Evolutionary conservation across 2,113 vertebrate genomes (phyloP), one percentile per base, ranked within the genome.

Genomic region (Oryzias woworae): DNA sequence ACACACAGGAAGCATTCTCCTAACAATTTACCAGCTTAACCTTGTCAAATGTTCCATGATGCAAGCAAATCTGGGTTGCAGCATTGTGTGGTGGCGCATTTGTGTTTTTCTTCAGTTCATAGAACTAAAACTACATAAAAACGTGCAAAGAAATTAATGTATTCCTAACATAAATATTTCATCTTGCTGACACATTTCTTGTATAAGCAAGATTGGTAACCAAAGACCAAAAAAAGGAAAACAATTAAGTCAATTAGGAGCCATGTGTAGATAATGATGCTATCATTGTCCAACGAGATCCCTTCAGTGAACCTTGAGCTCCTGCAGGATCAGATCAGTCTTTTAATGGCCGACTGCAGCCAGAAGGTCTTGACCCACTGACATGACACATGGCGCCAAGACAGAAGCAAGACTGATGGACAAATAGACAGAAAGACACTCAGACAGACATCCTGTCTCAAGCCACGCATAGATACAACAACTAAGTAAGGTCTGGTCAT

Each of bases 41-140:
- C 87, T 80, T 85, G 76, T 91, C 94, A 94, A 87, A 92, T 89
- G 93, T 93, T 91, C 90, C 88, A 82, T 91, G 88, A 91, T 85
- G 90, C 87, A 91, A 90, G 88, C 88, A 60, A 64, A 70, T 51
- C 50, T 51, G 53, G 41, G 58, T 31, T 44, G 24, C 42, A 62
- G 56, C 7, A 2, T 69, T 18, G 31, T 7, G 45, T 62, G 8
- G 58, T 57, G 22, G 8, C 51, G 52, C 57, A 36, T 57, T 12
- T n/a, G 53, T 4, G 42, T 22, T 22, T 69, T 52, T 43, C 4
- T n/a, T 56, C 3, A 22, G 2, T 54, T 70, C 26, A 56, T 2
- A 51, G 41, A 8, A 61, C 10, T 41, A n/a, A 45, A 20, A 53
- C 5, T 43, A n/a, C 14, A 14, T 17, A 31, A 57, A 14, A 26